Evolutionary conservation across 2,888 invertebrate species (phyloP), one percentile per base, ranked within the genome.

Genomic region (Platerodrilus igneus): DNA sequence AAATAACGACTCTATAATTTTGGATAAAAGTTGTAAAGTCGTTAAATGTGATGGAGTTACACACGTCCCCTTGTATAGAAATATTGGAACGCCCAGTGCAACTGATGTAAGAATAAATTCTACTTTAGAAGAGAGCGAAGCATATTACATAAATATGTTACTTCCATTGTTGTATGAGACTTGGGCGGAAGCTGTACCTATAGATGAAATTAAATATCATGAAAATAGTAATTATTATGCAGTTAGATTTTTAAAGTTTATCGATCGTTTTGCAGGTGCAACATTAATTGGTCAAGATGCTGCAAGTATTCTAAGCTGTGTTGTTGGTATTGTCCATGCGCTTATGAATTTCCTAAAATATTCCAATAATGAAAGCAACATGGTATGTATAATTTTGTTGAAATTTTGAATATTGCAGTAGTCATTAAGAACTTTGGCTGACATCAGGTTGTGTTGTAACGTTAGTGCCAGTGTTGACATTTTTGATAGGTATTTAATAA

Each of bases 111-210:
- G n/a, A n/a, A n/a, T n/a, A n/a, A n/a, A n/a, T n/a, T n/a, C n/a
- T n/a, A n/a, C n/a, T n/a, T n/a, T n/a, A n/a, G n/a, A n/a, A n/a
- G n/a, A 11, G 7, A 20, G 19, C 5, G 29, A 28, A n/a, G 4
- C 16, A 6, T 15, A 73, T 31, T 84, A 86, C 60, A 71, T 82
- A 17, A 71, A 76, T 42, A 76, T 78, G 19, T 68, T 91, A 27
- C 73, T 90, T 67, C 87, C 90, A 1, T 68, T 92, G 14, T 71
- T 92, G 37, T 76, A 84, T 60, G 88, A 90, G 62, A 84, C 85
- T 31, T 92, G 91, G 89, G 64, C 87, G 14, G 92, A 92, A 72
- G 83, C 82, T 8, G 72, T 78, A 29, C 81, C 86, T 1, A 58
- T 60, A 11, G 42, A 43, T 51, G 51, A 30, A 46, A 35, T 31